These are phyloP conservation scores for Helicoverpa armigera DNA, from an alignment of 1,140 invertebrate species.

Conservation along the genomic window DNA sequence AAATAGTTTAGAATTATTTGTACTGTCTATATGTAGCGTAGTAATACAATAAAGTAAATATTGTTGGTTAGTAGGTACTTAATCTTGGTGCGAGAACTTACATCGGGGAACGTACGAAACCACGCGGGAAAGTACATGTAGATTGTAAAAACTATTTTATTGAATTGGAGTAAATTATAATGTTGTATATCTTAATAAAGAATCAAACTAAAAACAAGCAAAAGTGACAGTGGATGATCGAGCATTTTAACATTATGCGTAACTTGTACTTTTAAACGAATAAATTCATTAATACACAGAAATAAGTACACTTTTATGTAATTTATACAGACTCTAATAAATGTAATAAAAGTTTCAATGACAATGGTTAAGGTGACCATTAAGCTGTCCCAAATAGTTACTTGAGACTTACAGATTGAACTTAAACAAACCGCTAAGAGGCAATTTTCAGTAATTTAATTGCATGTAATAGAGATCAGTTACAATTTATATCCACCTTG, in stretches of 20 bases:
- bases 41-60: not conserved
- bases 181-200: not conserved
- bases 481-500: not conserved
- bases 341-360: not conserved
- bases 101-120: too few species aligned
- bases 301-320: too few species aligned
- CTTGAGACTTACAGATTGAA: constrained; percentile 3
- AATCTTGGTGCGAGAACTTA: not conserved
- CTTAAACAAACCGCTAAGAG: not conserved
- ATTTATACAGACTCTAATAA: not conserved
- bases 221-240: too few species aligned
- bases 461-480: not conserved
- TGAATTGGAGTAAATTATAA: too few species aligned
- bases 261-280: too few species aligned
- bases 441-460: not conserved
- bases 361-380: not conserved
- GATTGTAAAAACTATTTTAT: too few species aligned
- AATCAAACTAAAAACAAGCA: not conserved
- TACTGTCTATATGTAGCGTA: too few species aligned
- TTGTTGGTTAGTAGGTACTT: not conserved
- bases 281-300: too few species aligned
- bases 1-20: too few species aligned
- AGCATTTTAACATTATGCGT: too few species aligned
- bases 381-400: not conserved
- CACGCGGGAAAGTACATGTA: too few species aligned